Percentiles rank a stretch among this genome's conserved stretches.
phyloP scores from a whole-genome alignment of 2,888 invertebrate genomes.

The Dascillus cervinus region DNA sequence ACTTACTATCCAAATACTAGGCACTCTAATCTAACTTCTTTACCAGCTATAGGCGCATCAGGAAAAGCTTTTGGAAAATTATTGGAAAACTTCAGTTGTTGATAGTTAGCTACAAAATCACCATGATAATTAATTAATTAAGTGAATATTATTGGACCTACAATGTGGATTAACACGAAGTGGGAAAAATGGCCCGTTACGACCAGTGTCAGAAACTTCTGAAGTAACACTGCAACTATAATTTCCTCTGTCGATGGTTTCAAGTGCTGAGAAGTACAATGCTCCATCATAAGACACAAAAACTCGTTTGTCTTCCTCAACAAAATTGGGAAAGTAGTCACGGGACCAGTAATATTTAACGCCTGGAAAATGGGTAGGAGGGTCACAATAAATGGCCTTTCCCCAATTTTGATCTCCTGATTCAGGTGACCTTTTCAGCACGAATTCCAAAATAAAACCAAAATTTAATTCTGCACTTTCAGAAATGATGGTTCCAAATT shows the following conservation, averaged over 20 bases:
- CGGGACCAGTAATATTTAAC: conserved; percentile 90
- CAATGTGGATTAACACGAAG: conserved; percentile 75
- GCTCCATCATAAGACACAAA: conserved; percentile 93
- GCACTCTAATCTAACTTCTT: conserved; percentile 88
- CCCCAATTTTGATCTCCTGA: conserved; percentile 89
- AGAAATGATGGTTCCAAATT: conserved; percentile 80
- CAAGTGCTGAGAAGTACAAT: conserved; percentile 88
- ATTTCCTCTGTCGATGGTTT: conserved; percentile 80
- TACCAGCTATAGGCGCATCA: conserved; percentile 83
- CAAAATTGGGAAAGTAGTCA: conserved; percentile 82
- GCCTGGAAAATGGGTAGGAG: conserved; percentile 83
- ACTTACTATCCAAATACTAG: conserved; percentile 89
- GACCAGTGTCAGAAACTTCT: conserved; percentile 75
- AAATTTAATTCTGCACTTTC: conserved; percentile 83
- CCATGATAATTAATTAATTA: conserved; percentile 7
- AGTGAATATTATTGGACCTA: conserved; percentile 35
- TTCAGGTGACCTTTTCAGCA: conserved; percentile 76
- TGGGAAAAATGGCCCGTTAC: conserved; percentile 84
- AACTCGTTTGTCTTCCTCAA: conserved; percentile 85
- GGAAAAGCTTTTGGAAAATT: conserved; percentile 95
- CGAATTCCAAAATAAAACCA: conserved; percentile 86
- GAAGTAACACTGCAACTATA: conserved; percentile 91
- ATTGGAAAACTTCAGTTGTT: conserved; percentile 86
- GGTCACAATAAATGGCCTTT: conserved; percentile 85
- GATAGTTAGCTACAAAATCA: conserved; percentile 62